Conservation (phyloP, 53 echinoderm and acorn worm genomes). For the Astropecten irregularis region DNA sequence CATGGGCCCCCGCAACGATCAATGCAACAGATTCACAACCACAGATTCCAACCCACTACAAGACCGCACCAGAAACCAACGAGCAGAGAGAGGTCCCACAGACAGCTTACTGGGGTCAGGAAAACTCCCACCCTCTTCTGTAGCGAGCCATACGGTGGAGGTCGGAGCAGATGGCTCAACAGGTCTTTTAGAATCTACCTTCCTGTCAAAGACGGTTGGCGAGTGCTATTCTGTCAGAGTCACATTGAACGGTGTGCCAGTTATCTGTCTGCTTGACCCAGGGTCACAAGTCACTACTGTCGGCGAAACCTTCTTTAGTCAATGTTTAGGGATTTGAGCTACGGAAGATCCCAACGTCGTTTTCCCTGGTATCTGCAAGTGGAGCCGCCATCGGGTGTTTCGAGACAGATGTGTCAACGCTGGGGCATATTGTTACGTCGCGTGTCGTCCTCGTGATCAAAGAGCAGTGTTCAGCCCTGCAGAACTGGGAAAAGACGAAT, state of each 20-base stretch:
- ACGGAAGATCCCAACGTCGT: not conserved
- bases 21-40: not conserved
- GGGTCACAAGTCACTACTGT: constrained; percentile 58
- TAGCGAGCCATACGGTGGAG: constrained; percentile 7
- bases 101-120: not conserved
- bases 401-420: constrained; percentile 1
- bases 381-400: constrained; percentile 50
- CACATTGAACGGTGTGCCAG: not conserved
- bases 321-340: constrained; percentile 10
- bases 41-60: too few relatives aligned
- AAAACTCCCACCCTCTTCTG: not conserved
- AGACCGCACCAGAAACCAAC: not conserved
- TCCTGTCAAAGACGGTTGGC: constrained; percentile 20
- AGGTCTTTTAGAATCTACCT: not conserved
- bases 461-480: constrained; percentile 3
- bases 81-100: not conserved
- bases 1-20: not conserved
- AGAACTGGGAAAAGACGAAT: not conserved
- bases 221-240: constrained; percentile 32
- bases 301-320: constrained; percentile 7
- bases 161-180: not conserved
- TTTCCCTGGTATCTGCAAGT: constrained; percentile 40
- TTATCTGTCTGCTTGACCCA: constrained; percentile 34
- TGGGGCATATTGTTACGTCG: constrained; percentile 9
- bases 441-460: constrained; percentile 18